These are phyloP conservation scores for Belgica antarctica DNA, from an alignment of 2,888 invertebrate species.

Conservation along the genomic window DNA sequence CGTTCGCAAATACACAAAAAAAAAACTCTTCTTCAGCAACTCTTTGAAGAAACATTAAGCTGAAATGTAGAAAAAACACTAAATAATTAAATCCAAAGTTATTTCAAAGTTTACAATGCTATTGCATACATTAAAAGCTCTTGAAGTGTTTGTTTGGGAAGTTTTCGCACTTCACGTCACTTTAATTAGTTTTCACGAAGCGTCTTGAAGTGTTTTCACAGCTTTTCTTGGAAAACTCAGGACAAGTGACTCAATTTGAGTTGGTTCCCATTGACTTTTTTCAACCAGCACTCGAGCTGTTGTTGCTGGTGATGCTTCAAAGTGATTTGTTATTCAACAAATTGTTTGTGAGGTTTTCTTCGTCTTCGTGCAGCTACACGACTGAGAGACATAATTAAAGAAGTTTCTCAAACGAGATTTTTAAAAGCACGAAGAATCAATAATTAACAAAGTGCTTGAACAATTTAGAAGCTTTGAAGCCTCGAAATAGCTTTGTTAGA, in stretches of 20 bases:
- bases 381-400: background rate
- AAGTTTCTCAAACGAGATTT: too few relatives aligned
- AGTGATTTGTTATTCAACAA: conserved; percentile 28
- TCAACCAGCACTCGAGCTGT: too few relatives aligned
- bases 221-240: too few relatives aligned
- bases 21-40: conserved; percentile 5
- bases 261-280: too few relatives aligned
- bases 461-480: background rate
- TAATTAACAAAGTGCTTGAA: background rate
- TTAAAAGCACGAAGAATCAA: too few relatives aligned
- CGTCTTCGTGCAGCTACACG: background rate
- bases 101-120: background rate
- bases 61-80: conserved; percentile 9
- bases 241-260: too few relatives aligned
- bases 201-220: too few relatives aligned
- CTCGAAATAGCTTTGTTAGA: too few relatives aligned
- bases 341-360: background rate
- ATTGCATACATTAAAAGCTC: background rate
- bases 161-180: too few relatives aligned
- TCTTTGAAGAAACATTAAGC: background rate
- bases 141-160: background rate
- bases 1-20: background rate
- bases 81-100: background rate
- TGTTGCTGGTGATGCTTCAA: background rate
- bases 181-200: too few relatives aligned